Base-by-base conservation (phyloP, 2,888 invertebrate species). In the Amitus sp. region DNA sequence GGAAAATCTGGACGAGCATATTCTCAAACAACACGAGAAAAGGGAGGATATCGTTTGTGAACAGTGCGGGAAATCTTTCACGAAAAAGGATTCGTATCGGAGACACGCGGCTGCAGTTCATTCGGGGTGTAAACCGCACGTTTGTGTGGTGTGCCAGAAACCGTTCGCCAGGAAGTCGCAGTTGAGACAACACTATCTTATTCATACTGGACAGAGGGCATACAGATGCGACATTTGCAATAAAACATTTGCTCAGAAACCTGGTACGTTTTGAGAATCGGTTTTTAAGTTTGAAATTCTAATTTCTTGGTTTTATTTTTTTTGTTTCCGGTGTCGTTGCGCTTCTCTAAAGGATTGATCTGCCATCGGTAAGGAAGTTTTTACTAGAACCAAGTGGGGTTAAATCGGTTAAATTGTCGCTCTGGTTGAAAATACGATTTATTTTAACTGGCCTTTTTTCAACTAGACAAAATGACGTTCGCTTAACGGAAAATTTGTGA, bases 1-100 rank as follows among this genome's bases (percentile, higher is more conserved):
- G 40, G 83, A 82, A 49, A 84, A 84, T 33, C 76, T 84, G 7
- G 81, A 83, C 52, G 81, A 81, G 47, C 82, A 82, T 49, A 74
- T 82, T 69, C 53, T 81, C 1, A 62, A 73, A 81, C 82, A 82
- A 46, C 82, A 82, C 57, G 82, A 82, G 63, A 77, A 79, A 43
- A 64, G 79, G 2, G 80, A 82, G 51, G 81, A 81, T 48, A 80
- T 82, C 12, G 78, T 81, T 2, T 82, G 82, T 65, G 79, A 78
- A 0, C 77, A 78, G 40, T 82, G 82, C 42, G 80, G 80, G 1
- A 82, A 82, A 23, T 79, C 81, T 0, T 82, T 82, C 48, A 73
- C 79, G 2, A 82, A 82, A 30, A 82, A 82, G 40, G 81, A 82
- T 49, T 81, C 80, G 1, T 79, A 79, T 52, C 82, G 80, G 45